Base-by-base conservation (phyloP, 2,797 vertebrate genomes). In the Smutsia temminckii region DNA sequence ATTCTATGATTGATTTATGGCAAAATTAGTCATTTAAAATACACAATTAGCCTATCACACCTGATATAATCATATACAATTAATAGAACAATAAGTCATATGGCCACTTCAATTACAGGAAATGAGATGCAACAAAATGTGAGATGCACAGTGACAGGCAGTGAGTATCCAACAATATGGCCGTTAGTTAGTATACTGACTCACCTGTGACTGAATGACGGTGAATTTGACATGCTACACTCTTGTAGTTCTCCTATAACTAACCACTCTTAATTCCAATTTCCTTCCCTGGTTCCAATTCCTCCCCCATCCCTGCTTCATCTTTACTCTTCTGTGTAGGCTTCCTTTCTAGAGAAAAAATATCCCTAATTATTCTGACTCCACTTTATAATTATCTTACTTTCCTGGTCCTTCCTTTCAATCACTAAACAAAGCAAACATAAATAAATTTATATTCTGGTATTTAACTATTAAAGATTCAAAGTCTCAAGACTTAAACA, bases 21-120 rank as follows among this genome's bases (percentile, higher is more conserved):
- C 57, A 89, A 94, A 92, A 89, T 55, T 34, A 46, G 34, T 75
- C 66, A 71, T 74, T 89, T 83, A 96, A 85, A 95, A 91, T 32
- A 88, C 0, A 53, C 37, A 91, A 84, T 51, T 84, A 92, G 32
- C 49, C 66, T 78, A 64, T 69, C 69, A 71, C 20, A 64, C 42
- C 23, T 90, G 72, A 75, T 12, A 55, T 57, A 80, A 75, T 46
- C 80, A 75, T 8, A 85, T 20, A 75, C 12, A 83, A 74, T 87
- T 85, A 83, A 53, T 88, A 77, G 78, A 46, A 64, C 25, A 75
- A 66, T 72, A 84, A 69, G 49, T 72, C 68, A 75, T 20, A 37
- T 5, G 27, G 81, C 40, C 71, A 71, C 49, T 90, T 92, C 74
- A 68, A 92, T 69, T 34, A 68, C 3, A 78, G 9, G 21, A 68